Evolutionary conservation across 2,797 vertebrate genomes (phyloP).

Genomic region (Vipera latastei): DNA sequence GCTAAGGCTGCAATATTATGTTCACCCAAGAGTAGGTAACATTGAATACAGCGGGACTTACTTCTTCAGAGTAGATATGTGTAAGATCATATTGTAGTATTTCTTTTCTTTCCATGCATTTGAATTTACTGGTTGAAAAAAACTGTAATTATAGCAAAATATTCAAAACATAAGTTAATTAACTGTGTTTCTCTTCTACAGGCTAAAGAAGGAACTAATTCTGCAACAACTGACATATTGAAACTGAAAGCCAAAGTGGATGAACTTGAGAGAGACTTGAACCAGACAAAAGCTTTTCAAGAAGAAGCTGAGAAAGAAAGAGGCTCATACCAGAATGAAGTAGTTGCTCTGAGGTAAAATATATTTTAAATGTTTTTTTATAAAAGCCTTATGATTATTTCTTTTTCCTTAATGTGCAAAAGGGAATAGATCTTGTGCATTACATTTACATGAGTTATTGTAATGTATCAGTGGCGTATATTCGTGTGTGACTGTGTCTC

Average conservation of each 20-base stretch:
- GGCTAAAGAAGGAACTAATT: conserved; percentile 66
- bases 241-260: conserved; percentile 65
- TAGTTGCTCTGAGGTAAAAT: conserved; percentile 70
- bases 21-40: background rate
- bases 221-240: conserved; percentile 63
- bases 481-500: background rate
- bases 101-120: background rate
- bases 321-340: conserved; percentile 62
- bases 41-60: background rate
- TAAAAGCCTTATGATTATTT: background rate
- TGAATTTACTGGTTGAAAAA: background rate
- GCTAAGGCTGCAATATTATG: background rate
- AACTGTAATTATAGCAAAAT: background rate
- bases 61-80: background rate
- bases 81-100: background rate
- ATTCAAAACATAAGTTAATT: background rate
- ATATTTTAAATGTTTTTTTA: background rate
- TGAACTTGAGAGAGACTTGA: conserved; percentile 70
- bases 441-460: background rate
- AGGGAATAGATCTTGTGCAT: background rate
- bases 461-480: background rate
- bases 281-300: conserved; percentile 65
- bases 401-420: background rate
- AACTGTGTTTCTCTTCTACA: conserved; percentile 40
- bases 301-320: conserved; percentile 66